Evolutionary conservation across 2,888 invertebrate genomes (phyloP).

Genomic region (Hyppa rectilinea): DNA sequence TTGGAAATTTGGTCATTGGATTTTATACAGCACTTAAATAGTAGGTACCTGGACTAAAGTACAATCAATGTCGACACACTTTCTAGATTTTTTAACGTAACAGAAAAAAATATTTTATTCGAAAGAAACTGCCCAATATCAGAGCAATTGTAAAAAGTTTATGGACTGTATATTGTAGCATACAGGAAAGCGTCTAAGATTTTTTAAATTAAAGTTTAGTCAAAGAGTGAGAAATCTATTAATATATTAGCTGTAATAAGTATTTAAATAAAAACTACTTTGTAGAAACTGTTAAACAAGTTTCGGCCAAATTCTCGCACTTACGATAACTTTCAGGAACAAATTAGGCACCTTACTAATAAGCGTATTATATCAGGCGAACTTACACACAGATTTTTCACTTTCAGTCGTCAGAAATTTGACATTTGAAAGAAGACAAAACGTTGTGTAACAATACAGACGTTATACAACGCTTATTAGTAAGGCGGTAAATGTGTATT

Average conservation of each 20-base stretch:
- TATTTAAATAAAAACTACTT: slow-evolving; percentile 32
- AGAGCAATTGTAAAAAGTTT: slow-evolving; percentile 46
- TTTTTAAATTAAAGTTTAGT: slow-evolving; percentile 61
- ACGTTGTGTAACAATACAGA: too few species aligned
- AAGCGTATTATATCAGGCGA: too few species aligned
- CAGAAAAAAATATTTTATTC: slow-evolving; percentile 25
- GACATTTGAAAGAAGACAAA: too few species aligned
- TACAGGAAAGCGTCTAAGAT: slow-evolving; percentile 16
- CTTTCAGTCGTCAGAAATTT: too few species aligned
- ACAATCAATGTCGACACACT: slow-evolving; percentile 26
- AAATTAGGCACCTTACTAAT: too few species aligned
- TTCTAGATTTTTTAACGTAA: slow-evolving; percentile 35
- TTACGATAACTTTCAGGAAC: slow-evolving; percentile 43
- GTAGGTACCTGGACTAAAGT: slow-evolving; percentile 24
- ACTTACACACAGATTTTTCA: too few species aligned
- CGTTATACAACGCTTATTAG: too few species aligned
- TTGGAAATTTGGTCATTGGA: slow-evolving; percentile 14
- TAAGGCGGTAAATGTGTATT: slow-evolving; percentile 59
- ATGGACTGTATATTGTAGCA: slow-evolving; percentile 41
- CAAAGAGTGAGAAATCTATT: slow-evolving; percentile 75
- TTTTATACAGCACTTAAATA: slow-evolving; percentile 35
- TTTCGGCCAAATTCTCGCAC: slow-evolving; percentile 63
- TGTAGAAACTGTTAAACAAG: slow-evolving; percentile 46
- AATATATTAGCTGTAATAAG: slow-evolving; percentile 45
- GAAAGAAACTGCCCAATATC: slow-evolving; percentile 38